A percentile compares a stretch with the other conserved stretches of the same genome.
Conservation (phyloP, 2,888 invertebrate genomes). For the Drosophila recens region DNA sequence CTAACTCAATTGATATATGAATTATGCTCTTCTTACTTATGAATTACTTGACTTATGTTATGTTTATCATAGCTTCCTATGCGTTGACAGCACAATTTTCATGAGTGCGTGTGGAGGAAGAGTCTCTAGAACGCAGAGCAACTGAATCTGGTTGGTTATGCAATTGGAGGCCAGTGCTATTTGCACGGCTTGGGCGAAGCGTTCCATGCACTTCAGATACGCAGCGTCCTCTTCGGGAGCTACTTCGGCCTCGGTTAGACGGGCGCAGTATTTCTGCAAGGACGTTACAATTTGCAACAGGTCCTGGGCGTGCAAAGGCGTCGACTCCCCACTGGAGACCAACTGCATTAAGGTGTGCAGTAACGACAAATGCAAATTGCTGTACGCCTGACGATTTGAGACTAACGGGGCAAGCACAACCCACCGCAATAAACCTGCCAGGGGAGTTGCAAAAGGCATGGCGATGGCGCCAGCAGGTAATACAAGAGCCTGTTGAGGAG, state of each 20-base stretch:
- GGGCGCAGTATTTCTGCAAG: constrained; percentile 85
- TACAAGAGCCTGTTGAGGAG: constrained; percentile 88
- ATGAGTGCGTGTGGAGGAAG: constrained; percentile 89
- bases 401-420: constrained; percentile 89
- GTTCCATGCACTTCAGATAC: constrained; percentile 88
- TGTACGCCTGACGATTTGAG: constrained; percentile 85
- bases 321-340: constrained; percentile 85
- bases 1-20: background rate
- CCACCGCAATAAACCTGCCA: constrained; percentile 93
- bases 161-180: constrained; percentile 92
- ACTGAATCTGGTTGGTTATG: constrained; percentile 91
- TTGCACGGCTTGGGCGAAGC: constrained; percentile 93
- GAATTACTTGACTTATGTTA: background rate
- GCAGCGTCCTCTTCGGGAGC: constrained; percentile 85
- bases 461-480: constrained; percentile 92
- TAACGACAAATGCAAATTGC: constrained; percentile 89
- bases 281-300: constrained; percentile 86
- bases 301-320: constrained; percentile 89
- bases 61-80: constrained; percentile 84
- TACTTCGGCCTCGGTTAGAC: constrained; percentile 84
- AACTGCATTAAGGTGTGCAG: constrained; percentile 88
- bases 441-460: constrained; percentile 93
- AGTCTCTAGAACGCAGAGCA: constrained; percentile 87
- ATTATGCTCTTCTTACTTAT: background rate
- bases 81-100: constrained; percentile 88